phyloP scores from a whole-genome alignment of 2,888 invertebrate genomes.

The Rosalia funebris region DNA sequence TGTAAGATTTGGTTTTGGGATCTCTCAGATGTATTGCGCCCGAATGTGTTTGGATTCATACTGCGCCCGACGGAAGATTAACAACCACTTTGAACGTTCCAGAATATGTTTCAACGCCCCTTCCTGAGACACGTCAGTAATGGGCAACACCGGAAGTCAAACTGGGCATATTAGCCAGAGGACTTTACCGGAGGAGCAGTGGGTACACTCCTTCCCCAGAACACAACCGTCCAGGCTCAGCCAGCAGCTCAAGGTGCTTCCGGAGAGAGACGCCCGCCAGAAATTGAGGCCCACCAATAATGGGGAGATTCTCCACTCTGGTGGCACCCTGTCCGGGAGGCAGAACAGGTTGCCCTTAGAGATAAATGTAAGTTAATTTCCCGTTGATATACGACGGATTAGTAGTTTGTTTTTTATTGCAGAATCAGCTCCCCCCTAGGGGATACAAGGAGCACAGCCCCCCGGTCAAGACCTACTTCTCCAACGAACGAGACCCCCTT shows the following conservation, averaged over 20 bases:
- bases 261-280: slow-evolving; percentile 71
- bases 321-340: slow-evolving; percentile 83
- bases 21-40: too few species aligned
- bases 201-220: slow-evolving; percentile 58
- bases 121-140: slow-evolving; percentile 36
- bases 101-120: slow-evolving; percentile 36
- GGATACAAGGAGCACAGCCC: slow-evolving; percentile 30
- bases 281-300: slow-evolving; percentile 82
- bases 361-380: slow-evolving; percentile 35
- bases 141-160: slow-evolving; percentile 64
- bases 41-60: too few species aligned
- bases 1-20: too few species aligned
- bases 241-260: slow-evolving; percentile 69
- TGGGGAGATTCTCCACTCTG: slow-evolving; percentile 83
- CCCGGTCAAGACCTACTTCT: slow-evolving; percentile 39
- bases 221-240: slow-evolving; percentile 44
- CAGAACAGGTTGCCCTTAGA: slow-evolving; percentile 44
- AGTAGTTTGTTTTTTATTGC: slow-evolving; percentile 16
- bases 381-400: too few species aligned
- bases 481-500: slow-evolving; percentile 45
- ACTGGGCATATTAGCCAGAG: slow-evolving; percentile 51
- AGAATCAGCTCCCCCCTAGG: slow-evolving; percentile 25
- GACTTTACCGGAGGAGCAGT: slow-evolving; percentile 48
- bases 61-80: too few species aligned
- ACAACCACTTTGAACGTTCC: slow-evolving; percentile 19